Evolutionary conservation across 2,113 vertebrate genomes (phyloP).

Genomic region (Balaeniceps rex): DNA sequence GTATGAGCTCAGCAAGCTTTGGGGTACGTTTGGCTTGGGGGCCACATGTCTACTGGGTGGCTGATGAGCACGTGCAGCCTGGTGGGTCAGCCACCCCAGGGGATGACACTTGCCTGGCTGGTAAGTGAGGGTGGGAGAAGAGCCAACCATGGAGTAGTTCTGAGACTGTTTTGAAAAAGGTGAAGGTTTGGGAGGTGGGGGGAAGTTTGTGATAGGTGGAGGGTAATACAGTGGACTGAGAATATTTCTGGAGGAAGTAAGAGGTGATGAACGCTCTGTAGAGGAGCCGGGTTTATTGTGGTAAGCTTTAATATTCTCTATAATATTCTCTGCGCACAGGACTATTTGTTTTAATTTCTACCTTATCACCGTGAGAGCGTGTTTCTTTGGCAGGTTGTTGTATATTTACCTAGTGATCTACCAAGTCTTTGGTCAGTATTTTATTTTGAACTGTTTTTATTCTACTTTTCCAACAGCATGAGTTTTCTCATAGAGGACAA

Average conservation of each 20-base stretch:
- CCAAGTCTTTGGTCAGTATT: neutral
- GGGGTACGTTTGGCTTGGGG: neutral
- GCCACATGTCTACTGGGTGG: neutral
- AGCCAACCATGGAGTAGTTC: rapidly evolving
- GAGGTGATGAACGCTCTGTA: neutral
- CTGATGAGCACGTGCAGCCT: neutral
- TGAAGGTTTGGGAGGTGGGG: neutral
- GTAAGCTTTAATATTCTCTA: neutral
- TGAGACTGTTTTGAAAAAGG: rapidly evolving
- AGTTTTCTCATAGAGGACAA: neutral
- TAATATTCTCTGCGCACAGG: neutral
- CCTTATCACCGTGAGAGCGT: rapidly evolving
- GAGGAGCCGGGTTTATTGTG: neutral
- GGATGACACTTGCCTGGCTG: neutral
- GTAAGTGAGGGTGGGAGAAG: neutral
- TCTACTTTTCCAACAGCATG: neutral
- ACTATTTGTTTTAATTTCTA: neutral
- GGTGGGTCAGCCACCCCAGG: rapidly evolving
- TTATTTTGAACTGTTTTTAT: neutral
- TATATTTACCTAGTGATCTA: neutral
- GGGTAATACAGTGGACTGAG: neutral
- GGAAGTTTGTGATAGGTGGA: neutral
- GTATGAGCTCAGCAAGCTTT: neutral
- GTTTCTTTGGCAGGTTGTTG: neutral
- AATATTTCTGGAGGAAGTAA: neutral